Conservation (phyloP, 2,888 invertebrate genomes). For the Byasa hedistus region DNA sequence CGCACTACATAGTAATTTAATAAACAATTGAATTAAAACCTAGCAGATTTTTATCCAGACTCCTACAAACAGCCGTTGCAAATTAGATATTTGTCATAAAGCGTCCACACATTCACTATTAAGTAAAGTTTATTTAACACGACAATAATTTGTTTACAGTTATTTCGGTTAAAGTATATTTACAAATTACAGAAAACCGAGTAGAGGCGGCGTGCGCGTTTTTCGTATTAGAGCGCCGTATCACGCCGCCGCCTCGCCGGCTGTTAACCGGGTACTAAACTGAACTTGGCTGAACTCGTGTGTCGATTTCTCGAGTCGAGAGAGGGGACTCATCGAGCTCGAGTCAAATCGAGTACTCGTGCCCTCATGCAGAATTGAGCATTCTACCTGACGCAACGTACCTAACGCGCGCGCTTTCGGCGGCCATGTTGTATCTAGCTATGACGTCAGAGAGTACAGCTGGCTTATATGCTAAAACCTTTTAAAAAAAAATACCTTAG, state of each 20-base stretch:
- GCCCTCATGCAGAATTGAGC: conserved; percentile 39
- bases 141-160: conserved; percentile 53
- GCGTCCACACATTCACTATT: conserved; percentile 36
- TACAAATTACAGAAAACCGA: conserved; percentile 67
- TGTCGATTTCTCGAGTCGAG: conserved; percentile 39
- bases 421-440: conserved; percentile 62
- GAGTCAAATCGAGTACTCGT: conserved; percentile 48
- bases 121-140: conserved; percentile 46
- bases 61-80: conserved; percentile 9
- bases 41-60: conserved; percentile 6
- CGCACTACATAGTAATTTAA: conserved; percentile 20
- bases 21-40: conserved; percentile 23
- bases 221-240: conserved; percentile 44
- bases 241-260: conserved; percentile 76
- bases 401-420: conserved; percentile 60
- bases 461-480: conserved; percentile 30
- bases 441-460: conserved; percentile 58
- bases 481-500: not conserved
- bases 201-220: conserved; percentile 75
- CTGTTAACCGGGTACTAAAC: conserved; percentile 79
- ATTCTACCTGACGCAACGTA: conserved; percentile 50
- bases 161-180: conserved; percentile 60
- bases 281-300: conserved; percentile 33
- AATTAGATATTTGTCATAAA: conserved; percentile 7
- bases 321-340: conserved; percentile 39